Percentiles rank a stretch among this genome's conserved stretches.
Conservation (phyloP, 2,113 vertebrate species). For the Monopterus albus region DNA sequence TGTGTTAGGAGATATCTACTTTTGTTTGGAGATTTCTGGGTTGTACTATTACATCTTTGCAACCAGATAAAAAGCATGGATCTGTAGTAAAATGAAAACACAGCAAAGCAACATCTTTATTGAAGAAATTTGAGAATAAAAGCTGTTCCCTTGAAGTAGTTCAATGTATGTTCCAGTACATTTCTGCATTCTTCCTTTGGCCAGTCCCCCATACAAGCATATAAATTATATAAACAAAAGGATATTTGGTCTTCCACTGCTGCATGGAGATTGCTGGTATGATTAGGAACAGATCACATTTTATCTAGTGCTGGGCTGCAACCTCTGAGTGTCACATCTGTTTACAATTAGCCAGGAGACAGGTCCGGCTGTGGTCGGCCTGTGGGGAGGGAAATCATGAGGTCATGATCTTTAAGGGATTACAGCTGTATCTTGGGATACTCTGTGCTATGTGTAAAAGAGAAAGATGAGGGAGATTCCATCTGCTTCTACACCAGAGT, state of each 20-base stretch:
- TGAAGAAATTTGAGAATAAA: too few relatives aligned
- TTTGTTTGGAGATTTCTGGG: too few relatives aligned
- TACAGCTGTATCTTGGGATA: slow-evolving; percentile 48
- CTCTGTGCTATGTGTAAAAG: neutral
- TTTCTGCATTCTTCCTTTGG: slow-evolving; percentile 16
- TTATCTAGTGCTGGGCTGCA: slow-evolving; percentile 26
- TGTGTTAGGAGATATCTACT: too few relatives aligned
- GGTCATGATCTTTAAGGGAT: slow-evolving; percentile 63
- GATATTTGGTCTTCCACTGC: slow-evolving; percentile 24
- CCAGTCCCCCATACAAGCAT: slow-evolving; percentile 17
- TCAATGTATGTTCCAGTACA: slow-evolving; percentile 6
- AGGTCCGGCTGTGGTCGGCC: slow-evolving; percentile 64
- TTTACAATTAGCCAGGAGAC: slow-evolving; percentile 66
- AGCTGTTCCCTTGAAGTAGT: neutral
- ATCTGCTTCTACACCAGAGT: slow-evolving; percentile 28
- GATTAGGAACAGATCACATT: slow-evolving; percentile 55
- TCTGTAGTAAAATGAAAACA: too few relatives aligned
- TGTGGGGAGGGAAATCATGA: slow-evolving; percentile 63
- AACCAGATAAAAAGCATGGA: too few relatives aligned
- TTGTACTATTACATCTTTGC: too few relatives aligned
- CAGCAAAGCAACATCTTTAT: too few relatives aligned
- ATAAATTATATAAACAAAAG: slow-evolving; percentile 42
- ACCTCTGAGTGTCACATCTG: slow-evolving; percentile 57
- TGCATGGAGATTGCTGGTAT: slow-evolving; percentile 24
- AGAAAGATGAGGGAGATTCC: slow-evolving; percentile 1